Evolutionary conservation across 2,113 vertebrate species (phyloP), one percentile per base, ranked within the genome.

Genomic region (Mellivora capensis): DNA sequence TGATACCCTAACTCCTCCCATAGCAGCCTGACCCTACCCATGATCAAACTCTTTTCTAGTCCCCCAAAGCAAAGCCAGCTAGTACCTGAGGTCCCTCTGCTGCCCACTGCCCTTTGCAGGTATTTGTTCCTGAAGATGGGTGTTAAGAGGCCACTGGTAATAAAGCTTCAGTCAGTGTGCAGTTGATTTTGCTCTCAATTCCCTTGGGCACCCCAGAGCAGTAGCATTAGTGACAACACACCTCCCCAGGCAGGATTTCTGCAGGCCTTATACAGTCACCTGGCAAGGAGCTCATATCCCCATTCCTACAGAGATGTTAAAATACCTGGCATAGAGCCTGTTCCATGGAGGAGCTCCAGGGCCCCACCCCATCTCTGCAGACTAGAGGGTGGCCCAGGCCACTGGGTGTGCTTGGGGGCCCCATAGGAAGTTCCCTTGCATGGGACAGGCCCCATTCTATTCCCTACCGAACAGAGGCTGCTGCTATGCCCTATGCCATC

Each of bases 1-100:
- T 2, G 57, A 52, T 2, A 6, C 4, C 67, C 29, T 25, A 2
- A 2, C n/a, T 20, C 57, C 2, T 11, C 10, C 21, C 7, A 20
- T 1, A 9, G 27, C n/a, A 21, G 59, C 20, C n/a, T 29, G 0
- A 44, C n/a, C 67, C 76, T 18, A n/a, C 21, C 25, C 11, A 10
- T 17, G 18, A 29, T 18, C 23, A 9, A 3, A 10, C 9, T 31
- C 27, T 14, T 44, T 25, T 77, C 39, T 42, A 34, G 64, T 29
- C 21, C 47, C 79, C 34, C 20, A 82, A 37, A 82, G 59, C 49
- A 67, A 71, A 83, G 87, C 18, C 29, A 84, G 21, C n/a, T 13
- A 61, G 59, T n/a, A 12, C 9, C 20, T 1, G 11, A 29, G 17
- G 79, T 76, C 62, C 72, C 8, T 62, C 17, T 10, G 80, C 37